These are phyloP conservation scores for Eurystomus gularis DNA, from an alignment of 2,113 vertebrate genomes.

Conservation along the genomic window DNA sequence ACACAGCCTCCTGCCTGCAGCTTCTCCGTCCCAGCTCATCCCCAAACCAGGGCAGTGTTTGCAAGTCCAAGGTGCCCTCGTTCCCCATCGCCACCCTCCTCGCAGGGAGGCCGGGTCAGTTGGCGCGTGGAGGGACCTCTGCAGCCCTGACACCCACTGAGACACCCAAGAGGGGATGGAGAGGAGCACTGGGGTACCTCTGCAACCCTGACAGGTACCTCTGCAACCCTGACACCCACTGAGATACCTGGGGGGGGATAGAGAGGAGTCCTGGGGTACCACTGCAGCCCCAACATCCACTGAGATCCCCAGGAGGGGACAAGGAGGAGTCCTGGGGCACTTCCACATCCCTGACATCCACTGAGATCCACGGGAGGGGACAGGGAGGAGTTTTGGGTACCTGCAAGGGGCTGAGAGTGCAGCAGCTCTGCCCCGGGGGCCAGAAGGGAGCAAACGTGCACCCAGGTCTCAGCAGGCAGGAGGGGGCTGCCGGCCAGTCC, in stretches of 20 bases:
- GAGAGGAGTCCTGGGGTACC: background rate
- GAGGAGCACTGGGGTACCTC: background rate
- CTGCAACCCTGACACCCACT: background rate
- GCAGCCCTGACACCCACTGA: background rate
- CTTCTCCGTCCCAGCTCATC: background rate
- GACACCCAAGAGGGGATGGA: background rate
- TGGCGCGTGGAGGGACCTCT: accelerated
- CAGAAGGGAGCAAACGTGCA: background rate
- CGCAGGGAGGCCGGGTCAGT: accelerated
- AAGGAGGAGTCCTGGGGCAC: too few species aligned
- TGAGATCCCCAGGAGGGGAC: too few species aligned
- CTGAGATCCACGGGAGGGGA: too few species aligned
- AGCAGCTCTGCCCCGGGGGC: background rate
- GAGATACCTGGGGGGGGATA: background rate
- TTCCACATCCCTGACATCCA: too few species aligned
- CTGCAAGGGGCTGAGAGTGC: background rate
- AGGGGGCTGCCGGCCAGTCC: background rate
- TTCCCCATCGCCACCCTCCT: background rate
- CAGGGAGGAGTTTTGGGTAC: too few species aligned
- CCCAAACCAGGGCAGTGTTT: background rate
- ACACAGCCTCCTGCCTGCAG: background rate
- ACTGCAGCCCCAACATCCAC: background rate
- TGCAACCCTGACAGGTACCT: background rate
- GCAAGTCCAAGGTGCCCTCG: background rate
- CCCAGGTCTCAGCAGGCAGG: background rate